phyloP scores from a whole-genome alignment of 2,888 invertebrate species.

The Dione vanillae region DNA sequence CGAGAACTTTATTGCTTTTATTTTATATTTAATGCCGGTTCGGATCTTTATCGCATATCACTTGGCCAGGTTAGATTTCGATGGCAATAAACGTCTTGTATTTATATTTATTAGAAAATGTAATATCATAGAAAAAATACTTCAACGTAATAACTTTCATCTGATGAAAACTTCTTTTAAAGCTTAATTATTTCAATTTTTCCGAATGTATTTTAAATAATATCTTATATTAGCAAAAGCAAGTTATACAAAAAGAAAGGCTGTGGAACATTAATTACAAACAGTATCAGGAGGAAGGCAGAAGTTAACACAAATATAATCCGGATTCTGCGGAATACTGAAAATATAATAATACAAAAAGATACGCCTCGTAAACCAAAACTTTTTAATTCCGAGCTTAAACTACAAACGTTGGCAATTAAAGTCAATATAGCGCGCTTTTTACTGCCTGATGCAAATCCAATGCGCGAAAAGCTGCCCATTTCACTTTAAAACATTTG shows the following conservation, averaged over 20 bases:
- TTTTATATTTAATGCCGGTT: constrained; percentile 14
- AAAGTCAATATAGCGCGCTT: constrained; percentile 33
- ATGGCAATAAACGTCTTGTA: constrained; percentile 18
- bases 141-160: background rate
- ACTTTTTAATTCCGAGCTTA: constrained; percentile 6
- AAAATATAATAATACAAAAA: constrained; percentile 1
- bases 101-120: background rate
- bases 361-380: background rate
- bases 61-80: constrained; percentile 18
- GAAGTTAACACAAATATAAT: background rate
- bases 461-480: constrained; percentile 30
- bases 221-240: no score
- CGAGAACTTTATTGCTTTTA: constrained; percentile 28
- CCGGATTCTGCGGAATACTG: background rate
- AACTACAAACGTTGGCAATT: constrained; percentile 27
- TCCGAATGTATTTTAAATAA: no score
- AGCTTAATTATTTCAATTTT: background rate
- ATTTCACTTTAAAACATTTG: constrained; percentile 33
- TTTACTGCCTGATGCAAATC: constrained; percentile 14
- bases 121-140: background rate
- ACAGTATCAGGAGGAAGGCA: background rate
- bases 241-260: background rate
- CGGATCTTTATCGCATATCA: constrained; percentile 7
- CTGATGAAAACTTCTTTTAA: background rate
- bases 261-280: background rate